Conservation (phyloP, 2,113 vertebrate genomes). For the Mionectes macconnelli region DNA sequence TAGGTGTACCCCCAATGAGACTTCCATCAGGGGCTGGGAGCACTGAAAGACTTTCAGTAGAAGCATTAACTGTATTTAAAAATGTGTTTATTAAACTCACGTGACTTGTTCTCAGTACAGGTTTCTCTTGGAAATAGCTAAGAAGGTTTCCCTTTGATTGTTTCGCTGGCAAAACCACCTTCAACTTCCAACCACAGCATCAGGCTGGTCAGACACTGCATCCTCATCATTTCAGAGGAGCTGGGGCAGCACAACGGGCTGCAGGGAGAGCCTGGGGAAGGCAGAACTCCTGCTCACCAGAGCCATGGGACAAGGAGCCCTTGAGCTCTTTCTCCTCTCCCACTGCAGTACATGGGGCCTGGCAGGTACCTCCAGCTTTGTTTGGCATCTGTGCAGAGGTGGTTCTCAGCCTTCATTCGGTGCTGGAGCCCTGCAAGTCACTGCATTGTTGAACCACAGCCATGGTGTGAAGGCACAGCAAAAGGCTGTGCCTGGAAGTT, state of each 20-base stretch:
- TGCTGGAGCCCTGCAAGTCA: neutral
- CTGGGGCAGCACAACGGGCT: neutral
- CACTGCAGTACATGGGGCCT: fast-evolving
- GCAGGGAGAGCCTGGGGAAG: no score
- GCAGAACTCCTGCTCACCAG: neutral
- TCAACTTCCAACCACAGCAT: fast-evolving
- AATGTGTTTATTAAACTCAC: neutral
- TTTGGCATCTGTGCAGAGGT: neutral
- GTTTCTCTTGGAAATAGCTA: neutral
- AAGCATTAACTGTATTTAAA: neutral
- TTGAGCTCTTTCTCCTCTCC: neutral
- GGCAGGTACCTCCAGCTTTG: no score
- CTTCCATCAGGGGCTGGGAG: neutral
- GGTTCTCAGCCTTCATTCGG: neutral
- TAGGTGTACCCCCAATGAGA: neutral
- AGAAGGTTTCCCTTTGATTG: neutral
- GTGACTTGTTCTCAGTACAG: neutral
- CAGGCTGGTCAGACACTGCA: neutral
- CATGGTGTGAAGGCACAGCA: neutral
- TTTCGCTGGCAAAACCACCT: neutral
- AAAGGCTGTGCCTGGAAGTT: neutral
- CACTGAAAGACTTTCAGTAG: neutral
- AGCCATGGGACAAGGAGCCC: neutral
- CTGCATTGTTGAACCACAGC: neutral
- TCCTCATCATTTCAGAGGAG: neutral